Conservation (phyloP, 2,113 vertebrate genomes). For the Blennius ocellaris region DNA sequence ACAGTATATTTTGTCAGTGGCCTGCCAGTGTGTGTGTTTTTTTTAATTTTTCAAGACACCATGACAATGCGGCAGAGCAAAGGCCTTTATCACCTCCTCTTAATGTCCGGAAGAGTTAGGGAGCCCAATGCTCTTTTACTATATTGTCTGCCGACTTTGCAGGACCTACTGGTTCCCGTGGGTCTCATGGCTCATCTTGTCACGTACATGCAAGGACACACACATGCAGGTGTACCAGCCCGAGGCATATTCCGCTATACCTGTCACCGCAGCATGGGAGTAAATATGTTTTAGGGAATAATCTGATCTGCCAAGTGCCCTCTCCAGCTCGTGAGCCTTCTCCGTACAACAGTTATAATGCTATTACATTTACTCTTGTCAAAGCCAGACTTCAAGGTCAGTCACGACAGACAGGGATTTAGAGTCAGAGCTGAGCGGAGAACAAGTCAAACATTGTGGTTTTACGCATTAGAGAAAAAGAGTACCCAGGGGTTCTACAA, state of each 20-base stretch:
- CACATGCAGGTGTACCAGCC: constrained; percentile 46
- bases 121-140: background rate
- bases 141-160: constrained; percentile 22
- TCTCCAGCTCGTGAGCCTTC: constrained; percentile 28
- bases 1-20: constrained; percentile 7
- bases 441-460: constrained; percentile 63
- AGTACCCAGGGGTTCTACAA: constrained; percentile 42
- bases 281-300: constrained; percentile 71
- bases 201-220: constrained; percentile 26
- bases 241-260: constrained; percentile 36
- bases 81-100: constrained; percentile 31
- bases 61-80: constrained; percentile 16
- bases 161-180: constrained; percentile 29
- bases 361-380: constrained; percentile 61
- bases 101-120: constrained; percentile 2
- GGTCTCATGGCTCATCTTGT: constrained; percentile 20
- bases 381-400: constrained; percentile 72
- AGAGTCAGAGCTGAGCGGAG: constrained; percentile 43
- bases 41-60: background rate
- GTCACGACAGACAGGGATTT: constrained; percentile 60
- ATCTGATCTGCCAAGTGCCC: constrained; percentile 61
- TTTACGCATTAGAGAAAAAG: constrained; percentile 53
- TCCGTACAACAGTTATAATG: constrained; percentile 48
- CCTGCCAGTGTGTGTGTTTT: background rate
- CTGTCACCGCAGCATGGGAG: constrained; percentile 55